Percentiles rank a stretch among this genome's conserved stretches.
Evolutionary conservation across 1,140 invertebrate species (phyloP).

Genomic region (Dinoponera quadriceps): DNA sequence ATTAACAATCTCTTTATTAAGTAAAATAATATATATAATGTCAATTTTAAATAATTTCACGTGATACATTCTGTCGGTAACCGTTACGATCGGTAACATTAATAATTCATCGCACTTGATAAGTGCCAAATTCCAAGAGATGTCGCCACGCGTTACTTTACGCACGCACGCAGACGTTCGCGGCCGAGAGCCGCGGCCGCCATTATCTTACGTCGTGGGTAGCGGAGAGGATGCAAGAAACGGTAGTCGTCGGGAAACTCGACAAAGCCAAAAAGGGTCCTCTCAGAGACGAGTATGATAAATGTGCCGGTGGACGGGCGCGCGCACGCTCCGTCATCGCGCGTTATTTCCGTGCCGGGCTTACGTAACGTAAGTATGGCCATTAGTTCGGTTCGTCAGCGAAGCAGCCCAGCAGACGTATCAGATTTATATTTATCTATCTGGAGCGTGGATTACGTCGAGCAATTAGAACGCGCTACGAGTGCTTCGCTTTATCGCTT

Average conservation of each 20-base stretch:
- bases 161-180: neutral
- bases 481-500: neutral
- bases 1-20: too few species aligned
- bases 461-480: slow-evolving; percentile 1
- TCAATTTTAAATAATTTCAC: neutral
- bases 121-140: neutral
- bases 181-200: neutral
- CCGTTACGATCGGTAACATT: neutral
- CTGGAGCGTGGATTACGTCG: neutral
- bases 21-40: too few species aligned
- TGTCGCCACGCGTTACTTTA: neutral
- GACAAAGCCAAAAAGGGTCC: neutral
- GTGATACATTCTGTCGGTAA: neutral
- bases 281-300: neutral
- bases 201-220: neutral
- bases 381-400: neutral
- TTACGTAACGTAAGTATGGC: slow-evolving; percentile 7
- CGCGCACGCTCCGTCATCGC: neutral
- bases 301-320: neutral
- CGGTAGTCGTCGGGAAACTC: neutral
- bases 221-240: neutral
- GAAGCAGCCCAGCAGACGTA: neutral
- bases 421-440: slow-evolving; percentile 17
- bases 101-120: neutral
- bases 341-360: neutral